These are phyloP conservation scores for Argyresthia albistria DNA, from an alignment of 2,888 invertebrate genomes.

Conservation along the genomic window DNA sequence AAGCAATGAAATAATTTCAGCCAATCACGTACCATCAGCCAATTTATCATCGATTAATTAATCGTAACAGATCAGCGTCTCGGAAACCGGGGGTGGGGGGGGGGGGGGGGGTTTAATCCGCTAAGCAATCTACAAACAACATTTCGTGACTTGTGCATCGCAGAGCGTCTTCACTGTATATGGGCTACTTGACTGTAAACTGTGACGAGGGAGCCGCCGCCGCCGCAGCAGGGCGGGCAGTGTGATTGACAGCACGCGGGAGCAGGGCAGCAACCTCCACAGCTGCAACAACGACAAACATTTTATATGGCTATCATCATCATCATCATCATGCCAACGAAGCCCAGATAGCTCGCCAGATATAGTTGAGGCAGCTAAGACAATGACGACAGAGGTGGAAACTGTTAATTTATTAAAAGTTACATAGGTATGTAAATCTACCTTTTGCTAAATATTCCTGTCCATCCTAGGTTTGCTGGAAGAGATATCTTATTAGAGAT, in stretches of 20 bases:
- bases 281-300: slow-evolving; percentile 19
- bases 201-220: slow-evolving; percentile 55
- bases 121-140: too few species aligned
- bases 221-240: slow-evolving; percentile 29
- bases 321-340: not conserved
- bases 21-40: too few species aligned
- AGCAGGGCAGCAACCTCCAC: slow-evolving; percentile 19
- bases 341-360: not conserved
- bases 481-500: too few species aligned
- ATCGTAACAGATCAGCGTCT: too few species aligned
- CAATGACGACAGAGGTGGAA: not conserved
- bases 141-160: not conserved
- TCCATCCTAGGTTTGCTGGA: too few species aligned
- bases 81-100: too few species aligned
- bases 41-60: too few species aligned
- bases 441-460: too few species aligned
- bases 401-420: not conserved
- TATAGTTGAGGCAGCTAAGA: not conserved
- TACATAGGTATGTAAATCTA: not conserved
- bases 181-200: slow-evolving; percentile 72
- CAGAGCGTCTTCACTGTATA: slow-evolving; percentile 44
- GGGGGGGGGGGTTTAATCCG: too few species aligned
- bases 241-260: slow-evolving; percentile 16
- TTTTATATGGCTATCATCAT: not conserved
- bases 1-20: too few species aligned